A percentile compares a stretch with the other conserved stretches of the same genome.
These are phyloP conservation scores for Cryptotis parvus DNA, from an alignment of 2,113 vertebrate genomes.

Conservation along the genomic window DNA sequence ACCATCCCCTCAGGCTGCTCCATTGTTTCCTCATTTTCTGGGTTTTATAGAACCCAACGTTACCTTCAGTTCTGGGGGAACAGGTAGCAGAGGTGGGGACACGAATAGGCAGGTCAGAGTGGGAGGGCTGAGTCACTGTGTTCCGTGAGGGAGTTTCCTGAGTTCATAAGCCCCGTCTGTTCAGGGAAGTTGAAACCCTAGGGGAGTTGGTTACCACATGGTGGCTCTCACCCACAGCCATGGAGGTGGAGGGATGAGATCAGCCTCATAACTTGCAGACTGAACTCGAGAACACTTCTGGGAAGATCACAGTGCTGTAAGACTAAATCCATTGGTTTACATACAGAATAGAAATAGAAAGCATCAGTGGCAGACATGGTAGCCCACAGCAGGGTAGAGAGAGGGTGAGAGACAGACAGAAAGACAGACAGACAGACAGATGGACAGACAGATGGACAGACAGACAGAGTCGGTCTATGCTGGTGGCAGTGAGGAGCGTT, in stretches of 20 bases:
- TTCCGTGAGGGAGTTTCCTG: too few relatives aligned
- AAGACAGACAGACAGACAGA: too few relatives aligned
- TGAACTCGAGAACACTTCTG: too few relatives aligned
- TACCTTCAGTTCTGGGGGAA: background rate
- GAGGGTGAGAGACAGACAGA: too few relatives aligned
- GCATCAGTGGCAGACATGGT: background rate
- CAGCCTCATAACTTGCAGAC: background rate
- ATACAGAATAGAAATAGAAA: background rate
- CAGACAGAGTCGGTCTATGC: background rate
- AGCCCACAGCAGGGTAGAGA: too few relatives aligned
- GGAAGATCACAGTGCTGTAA: too few relatives aligned
- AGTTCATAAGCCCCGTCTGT: too few relatives aligned
- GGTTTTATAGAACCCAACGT: background rate
- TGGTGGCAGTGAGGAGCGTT: background rate
- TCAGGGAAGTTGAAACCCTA: too few relatives aligned
- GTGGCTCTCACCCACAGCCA: too few relatives aligned
- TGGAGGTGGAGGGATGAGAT: background rate
- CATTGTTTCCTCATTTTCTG: constrained; percentile 13
- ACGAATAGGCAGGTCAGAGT: constrained; percentile 6
- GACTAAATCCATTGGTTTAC: background rate
- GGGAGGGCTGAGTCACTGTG: too few relatives aligned
- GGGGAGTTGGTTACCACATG: too few relatives aligned
- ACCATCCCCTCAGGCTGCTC: background rate
- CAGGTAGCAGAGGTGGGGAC: background rate
- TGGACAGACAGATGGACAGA: background rate